These are phyloP conservation scores for Thereva nobilitata DNA, from an alignment of 2,888 invertebrate genomes.

Conservation along the genomic window DNA sequence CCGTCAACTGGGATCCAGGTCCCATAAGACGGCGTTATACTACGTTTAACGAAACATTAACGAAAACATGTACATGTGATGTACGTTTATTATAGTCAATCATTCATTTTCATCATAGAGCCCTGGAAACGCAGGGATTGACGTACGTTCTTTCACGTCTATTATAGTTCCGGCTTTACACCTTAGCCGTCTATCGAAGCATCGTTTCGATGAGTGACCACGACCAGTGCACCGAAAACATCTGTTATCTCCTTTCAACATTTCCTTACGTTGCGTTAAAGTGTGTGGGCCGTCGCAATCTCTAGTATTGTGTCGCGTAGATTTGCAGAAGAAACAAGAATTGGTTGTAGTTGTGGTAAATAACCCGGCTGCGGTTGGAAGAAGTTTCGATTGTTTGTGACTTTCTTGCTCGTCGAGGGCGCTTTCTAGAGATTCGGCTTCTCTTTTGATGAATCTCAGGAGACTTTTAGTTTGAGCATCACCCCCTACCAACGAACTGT, in stretches of 20 bases:
- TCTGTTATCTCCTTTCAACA: conserved; percentile 7
- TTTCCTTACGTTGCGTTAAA: not conserved
- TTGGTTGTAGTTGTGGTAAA: conserved; percentile 24
- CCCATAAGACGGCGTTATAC: no score
- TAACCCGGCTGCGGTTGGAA: conserved; percentile 35
- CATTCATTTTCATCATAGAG: no score
- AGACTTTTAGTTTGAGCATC: no score
- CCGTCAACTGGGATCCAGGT: no score
- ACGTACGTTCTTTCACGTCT: no score
- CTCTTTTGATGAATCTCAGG: no score
- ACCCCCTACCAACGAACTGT: no score
- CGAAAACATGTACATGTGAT: no score
- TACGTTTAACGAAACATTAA: no score
- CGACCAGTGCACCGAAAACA: conserved; percentile 1
- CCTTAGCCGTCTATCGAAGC: not conserved
- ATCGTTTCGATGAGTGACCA: not conserved
- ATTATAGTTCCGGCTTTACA: no score
- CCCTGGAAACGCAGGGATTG: no score
- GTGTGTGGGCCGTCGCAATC: conserved; percentile 12
- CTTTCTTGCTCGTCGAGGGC: not conserved
- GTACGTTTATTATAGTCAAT: no score
- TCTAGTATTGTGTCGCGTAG: conserved; percentile 8
- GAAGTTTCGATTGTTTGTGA: not conserved
- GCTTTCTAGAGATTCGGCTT: conserved; percentile 30
- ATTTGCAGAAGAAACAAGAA: conserved; percentile 27